Conservation (phyloP, 2,113 vertebrate species). For the Illadopsis cleaveri region DNA sequence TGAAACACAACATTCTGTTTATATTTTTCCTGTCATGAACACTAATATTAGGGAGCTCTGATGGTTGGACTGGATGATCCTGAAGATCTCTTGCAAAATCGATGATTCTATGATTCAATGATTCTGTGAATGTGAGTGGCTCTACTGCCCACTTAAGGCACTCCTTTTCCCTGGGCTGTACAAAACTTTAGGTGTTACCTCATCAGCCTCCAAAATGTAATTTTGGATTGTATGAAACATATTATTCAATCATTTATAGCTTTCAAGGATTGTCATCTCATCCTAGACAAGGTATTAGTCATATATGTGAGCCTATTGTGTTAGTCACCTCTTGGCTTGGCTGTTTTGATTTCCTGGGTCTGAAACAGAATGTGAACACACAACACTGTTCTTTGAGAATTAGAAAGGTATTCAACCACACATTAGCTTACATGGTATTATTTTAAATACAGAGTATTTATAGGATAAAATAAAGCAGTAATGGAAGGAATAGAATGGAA, state of each 20-base stretch:
- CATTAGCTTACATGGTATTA: background rate
- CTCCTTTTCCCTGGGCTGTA: background rate
- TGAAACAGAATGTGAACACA: background rate
- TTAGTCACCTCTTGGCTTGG: background rate
- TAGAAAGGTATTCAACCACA: background rate
- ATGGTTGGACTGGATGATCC: background rate
- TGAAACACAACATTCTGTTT: background rate
- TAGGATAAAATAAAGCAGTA: background rate
- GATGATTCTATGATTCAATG: background rate
- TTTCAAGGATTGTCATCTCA: background rate
- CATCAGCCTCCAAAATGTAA: background rate
- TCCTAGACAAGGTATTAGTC: background rate
- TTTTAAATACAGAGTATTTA: background rate
- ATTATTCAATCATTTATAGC: background rate
- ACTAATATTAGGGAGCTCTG: background rate
- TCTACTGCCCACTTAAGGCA: background rate
- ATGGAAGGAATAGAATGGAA: background rate
- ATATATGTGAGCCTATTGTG: background rate
- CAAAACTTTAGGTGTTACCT: background rate
- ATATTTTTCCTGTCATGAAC: background rate
- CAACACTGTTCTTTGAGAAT: background rate
- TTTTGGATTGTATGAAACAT: background rate
- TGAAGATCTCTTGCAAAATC: background rate
- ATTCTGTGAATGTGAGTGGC: background rate
- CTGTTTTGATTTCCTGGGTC: background rate